Conservation (phyloP, 2,888 invertebrate genomes). For the Steromphala cineraria region DNA sequence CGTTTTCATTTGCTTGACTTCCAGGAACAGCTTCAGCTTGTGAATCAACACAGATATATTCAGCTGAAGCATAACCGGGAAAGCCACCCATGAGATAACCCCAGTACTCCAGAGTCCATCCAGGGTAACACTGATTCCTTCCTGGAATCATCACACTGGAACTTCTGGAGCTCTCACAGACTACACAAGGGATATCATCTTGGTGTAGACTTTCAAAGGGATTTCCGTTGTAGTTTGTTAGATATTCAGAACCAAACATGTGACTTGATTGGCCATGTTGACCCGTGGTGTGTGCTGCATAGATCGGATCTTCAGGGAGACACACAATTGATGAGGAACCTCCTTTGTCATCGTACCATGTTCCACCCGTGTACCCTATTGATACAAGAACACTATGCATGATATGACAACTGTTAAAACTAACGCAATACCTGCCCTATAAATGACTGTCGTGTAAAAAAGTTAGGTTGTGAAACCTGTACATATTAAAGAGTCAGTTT, state of each 20-base stretch:
- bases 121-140: not conserved
- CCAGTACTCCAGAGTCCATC: slow-evolving; percentile 1
- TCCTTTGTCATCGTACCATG: not conserved
- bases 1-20: no score
- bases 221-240: not conserved
- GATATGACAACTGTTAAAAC: no score
- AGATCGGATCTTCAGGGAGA: not conserved
- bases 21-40: no score
- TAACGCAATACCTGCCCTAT: no score
- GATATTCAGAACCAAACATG: not conserved
- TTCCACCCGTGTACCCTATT: not conserved
- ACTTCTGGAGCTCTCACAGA: not conserved
- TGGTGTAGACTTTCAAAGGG: not conserved
- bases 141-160: not conserved
- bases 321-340: not conserved
- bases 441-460: no score
- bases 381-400: no score
- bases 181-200: not conserved
- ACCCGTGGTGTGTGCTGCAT: not conserved
- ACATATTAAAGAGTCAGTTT: no score
- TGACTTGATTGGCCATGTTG: not conserved
- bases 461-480: no score
- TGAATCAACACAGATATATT: not conserved
- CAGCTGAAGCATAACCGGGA: not conserved
- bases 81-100: not conserved